Conservation (phyloP, 1,140 invertebrate species). For the Drepana arcuata region DNA sequence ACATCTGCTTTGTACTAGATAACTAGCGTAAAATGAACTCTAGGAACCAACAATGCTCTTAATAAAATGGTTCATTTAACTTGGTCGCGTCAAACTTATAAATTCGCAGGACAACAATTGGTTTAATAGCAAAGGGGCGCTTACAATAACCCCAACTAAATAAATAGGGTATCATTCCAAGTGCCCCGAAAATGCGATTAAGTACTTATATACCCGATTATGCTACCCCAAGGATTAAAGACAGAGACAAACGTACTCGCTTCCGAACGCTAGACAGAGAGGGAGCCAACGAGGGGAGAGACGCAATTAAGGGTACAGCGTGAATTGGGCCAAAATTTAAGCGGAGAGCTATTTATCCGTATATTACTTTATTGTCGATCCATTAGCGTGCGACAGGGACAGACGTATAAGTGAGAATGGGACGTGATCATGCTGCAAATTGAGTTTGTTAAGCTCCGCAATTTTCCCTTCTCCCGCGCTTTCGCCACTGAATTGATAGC, state of each 20-base stretch:
- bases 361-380: constrained; percentile 68
- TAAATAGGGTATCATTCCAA: constrained; percentile 55
- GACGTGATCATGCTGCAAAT: constrained; percentile 51
- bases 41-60: no score
- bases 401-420: constrained; percentile 24
- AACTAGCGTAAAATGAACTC: constrained; percentile 27
- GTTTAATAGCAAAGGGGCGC: constrained; percentile 46
- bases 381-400: constrained; percentile 50
- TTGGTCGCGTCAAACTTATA: no score
- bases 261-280: no score
- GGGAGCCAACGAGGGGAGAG: constrained; percentile 34
- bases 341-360: constrained; percentile 65
- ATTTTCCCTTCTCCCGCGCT: constrained; percentile 1
- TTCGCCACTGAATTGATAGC: no score
- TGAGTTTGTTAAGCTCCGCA: constrained; percentile 43
- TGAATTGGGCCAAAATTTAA: constrained; percentile 66
- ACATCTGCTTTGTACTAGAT: constrained; percentile 35
- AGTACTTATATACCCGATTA: constrained; percentile 66
- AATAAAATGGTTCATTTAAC: no score
- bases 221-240: constrained; percentile 38
- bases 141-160: constrained; percentile 43
- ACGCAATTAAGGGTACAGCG: constrained; percentile 55
- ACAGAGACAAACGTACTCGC: constrained; percentile 26
- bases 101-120: no score
- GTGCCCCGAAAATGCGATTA: constrained; percentile 61